Conservation (phyloP, 2,113 vertebrate species). For the Myotis davidii region DNA sequence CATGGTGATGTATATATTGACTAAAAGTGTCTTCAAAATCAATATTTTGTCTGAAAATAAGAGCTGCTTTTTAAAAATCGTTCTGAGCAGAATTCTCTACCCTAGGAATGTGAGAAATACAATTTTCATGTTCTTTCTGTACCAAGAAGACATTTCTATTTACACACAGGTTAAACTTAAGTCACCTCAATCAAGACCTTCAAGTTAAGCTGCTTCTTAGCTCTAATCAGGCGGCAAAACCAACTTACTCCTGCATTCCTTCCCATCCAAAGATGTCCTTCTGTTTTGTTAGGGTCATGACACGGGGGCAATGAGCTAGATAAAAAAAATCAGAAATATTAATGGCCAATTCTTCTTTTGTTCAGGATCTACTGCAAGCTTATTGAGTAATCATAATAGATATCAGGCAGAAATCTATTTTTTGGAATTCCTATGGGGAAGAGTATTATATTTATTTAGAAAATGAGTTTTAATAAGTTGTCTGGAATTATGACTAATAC, state of each 20-base stretch:
- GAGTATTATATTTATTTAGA: background rate
- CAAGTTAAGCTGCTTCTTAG: background rate
- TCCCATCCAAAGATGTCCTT: background rate
- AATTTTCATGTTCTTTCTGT: background rate
- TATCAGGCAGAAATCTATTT: background rate
- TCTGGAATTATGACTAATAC: background rate
- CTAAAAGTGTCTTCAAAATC: background rate
- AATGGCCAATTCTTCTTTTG: background rate
- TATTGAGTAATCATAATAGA: background rate
- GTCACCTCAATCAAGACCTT: background rate
- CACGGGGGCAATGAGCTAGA: background rate
- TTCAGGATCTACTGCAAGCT: background rate
- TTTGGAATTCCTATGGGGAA: slow-evolving; percentile 38
- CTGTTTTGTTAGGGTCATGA: background rate
- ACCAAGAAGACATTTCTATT: background rate
- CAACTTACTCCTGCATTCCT: background rate
- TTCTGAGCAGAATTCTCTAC: background rate
- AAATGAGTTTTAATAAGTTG: background rate
- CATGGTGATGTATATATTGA: background rate
- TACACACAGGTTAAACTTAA: background rate
- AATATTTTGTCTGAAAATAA: background rate
- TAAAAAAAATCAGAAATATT: background rate
- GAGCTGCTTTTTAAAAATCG: background rate
- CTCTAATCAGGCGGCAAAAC: background rate
- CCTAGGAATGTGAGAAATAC: background rate